Evolutionary conservation across 2,797 vertebrate genomes (phyloP), one percentile per base, ranked within the genome.

Genomic region (Cichlasoma orientale): DNA sequence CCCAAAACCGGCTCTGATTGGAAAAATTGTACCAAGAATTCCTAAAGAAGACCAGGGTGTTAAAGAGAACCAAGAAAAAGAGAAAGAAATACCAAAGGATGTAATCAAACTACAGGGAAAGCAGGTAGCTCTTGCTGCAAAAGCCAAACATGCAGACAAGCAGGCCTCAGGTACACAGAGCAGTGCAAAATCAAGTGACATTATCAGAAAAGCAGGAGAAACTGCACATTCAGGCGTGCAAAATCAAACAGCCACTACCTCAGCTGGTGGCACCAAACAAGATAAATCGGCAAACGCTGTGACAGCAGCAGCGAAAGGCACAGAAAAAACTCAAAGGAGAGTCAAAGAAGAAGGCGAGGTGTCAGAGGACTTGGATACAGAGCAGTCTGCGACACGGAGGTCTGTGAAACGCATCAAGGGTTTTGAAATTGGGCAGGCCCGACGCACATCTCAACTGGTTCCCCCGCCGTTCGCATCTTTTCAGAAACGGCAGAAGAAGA

Each of bases 1-100:
- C 10, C n/a, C 50, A 36, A 92, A 94, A 86, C 1, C 80, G 0
- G 2, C 78, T 59, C 19, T 92, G 1, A 82, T 93, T 80, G 89
- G 93, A 18, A 94, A 93, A 88, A 91, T 94, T 83, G 84, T 92
- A 56, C 86, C 82, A 13, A 90, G 82, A 68, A 3, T 56, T 75
- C 47, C 86, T n/a, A 90, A 87, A 91, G 85, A 90, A 5, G 78
- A 18, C 9, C 85, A 80, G 2, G 38, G 12, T 63, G 57, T 23
- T 9, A 77, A 76, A 71, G 87, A 88, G 38, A 83, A 56, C 41
- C 18, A 47, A 27, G 71, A 4, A 41, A 73, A 78, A 80, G 79
- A 77, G 29, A 78, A 77, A 59, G 78, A 78, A 56, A 85, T 80
- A 71, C 76, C 93, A 56, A 91, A 89, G 80, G 74, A 93, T 63